Base-by-base conservation (phyloP, 2,113 vertebrate species). In the Pycnonotus jocosus region DNA sequence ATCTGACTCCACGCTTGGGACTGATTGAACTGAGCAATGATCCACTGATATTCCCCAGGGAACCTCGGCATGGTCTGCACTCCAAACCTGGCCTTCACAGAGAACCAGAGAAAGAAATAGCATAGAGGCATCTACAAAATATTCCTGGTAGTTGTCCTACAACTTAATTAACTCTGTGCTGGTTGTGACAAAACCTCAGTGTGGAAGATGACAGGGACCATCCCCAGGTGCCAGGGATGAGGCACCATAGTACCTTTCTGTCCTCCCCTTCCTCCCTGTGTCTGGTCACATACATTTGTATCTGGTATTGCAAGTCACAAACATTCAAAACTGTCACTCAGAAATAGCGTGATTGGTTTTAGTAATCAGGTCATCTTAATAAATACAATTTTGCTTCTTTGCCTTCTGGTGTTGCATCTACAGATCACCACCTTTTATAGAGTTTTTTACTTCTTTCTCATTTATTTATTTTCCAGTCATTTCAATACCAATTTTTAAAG, bases 321-420 rank as follows among this genome's bases (percentile, higher is more conserved):
- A 17, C 12, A 5, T 72, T 81, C n/a, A 65, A 64, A 86, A 48
- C 19, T 73, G 31, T 44, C 50, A 53, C 28, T 30, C 15, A 53
- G 28, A 47, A 73, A n/a, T 1, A 68, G 22, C 0, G 1, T 37
- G 42, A 65, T n/a, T 54, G 0, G 7, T n/a, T 83, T 78, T 35
- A 70, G n/a, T 65, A 79, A 54, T 71, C 30, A 17, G 21, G 20
- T 60, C 7, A 9, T n/a, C 14, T 68, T 84, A 58, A 72, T 33
- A 84, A 54, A 48, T 25, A 37, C 1, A 2, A 33, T 51, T 65
- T 64, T 70, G 15, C 4, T 77, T 35, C 66, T 81, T 73, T 61
- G 19, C 3, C 9, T 90, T 57, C 35, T 38, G 12, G 7, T 69
- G 10, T 10, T 65, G 9, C 19, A 51, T 40, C 15, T 45, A 20